Base-by-base conservation (phyloP, 2,888 invertebrate genomes). In the Acanthosoma haemorrhoidale region DNA sequence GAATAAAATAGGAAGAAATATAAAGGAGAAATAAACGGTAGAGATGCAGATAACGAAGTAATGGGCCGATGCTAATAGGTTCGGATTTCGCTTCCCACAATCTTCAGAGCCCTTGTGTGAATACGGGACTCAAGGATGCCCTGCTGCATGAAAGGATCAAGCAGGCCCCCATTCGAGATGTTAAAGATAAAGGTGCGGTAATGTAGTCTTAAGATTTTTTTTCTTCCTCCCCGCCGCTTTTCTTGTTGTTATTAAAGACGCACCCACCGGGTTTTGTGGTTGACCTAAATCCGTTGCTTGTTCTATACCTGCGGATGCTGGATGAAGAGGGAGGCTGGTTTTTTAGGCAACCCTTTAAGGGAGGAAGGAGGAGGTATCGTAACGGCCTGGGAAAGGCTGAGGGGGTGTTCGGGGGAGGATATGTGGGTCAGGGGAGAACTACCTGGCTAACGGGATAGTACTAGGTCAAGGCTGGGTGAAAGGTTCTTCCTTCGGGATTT, bases 381-480 rank as follows among this genome's bases (percentile, higher is more conserved):
- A 64, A 64, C 64, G 64, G 64, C 51, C 51, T 51, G 51, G 51
- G 51, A 51, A n/a, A 51, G 51, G 25, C 4, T 51, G 51, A 51
- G 39, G 64, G 41, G 34, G 64, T 4, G 64, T 29, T 16, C 16
- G 59, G 25, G 25, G 25, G 31, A 34, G 59, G 31, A 64, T 29
- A 64, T 64, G 64, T 64, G 41, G 64, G 58, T 59, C 68, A 68
- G 38, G 36, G 43, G 25, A 32, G 32, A 11, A 13, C 60, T 36
- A 57, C 43, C 63, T 63, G 64, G 34, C 32, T 70, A 70, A 57
- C 68, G 68, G 71, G 39, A 66, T 63, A 34, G n/a, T 61, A 43
- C 57, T 68, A 43, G 66, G 64, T 69, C 69, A 69, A 66, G 69
- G 69, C 58, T 71, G 59, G 39, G 63, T 43, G 43, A 59, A 68